Evolutionary conservation across 2,113 vertebrate genomes (phyloP), one percentile per base, ranked within the genome.

Genomic region (Notarius lentiginosus): DNA sequence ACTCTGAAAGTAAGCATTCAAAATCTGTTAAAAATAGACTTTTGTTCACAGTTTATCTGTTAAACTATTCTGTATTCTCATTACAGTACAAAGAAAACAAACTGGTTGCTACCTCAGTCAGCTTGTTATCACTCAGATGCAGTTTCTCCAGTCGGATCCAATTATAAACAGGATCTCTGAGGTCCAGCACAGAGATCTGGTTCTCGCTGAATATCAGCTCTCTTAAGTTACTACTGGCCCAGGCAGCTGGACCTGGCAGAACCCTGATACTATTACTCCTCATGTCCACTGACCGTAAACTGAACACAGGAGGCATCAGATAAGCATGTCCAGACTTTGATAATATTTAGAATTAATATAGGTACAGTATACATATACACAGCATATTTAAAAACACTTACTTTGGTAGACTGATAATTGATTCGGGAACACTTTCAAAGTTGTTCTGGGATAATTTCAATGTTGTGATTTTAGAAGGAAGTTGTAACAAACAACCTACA

Each of bases 121-220:
- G 93, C 83, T 95, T 95, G 94, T 99, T 99, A 91, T 96, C 93
- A 60, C 96, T 95, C 82, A 99, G 94, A 87, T 97, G 96, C 1
- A 99, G 94, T 82, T 99, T 99, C 94, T 99, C 97, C 86, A 99
- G 93, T 58, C 97, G 90, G 90, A 94, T 94, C 98, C 98, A 99
- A 0, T 90, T 93, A 90, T 90, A 90, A 14, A 96, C 91, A 3
- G 96, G 96, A 89, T 96, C 96, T 20, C 94, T 95, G 85, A 99
- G 94, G 88, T 99, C 96, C 91, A 99, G 93, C 49, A 89, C 0
- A 0, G 83, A 88, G 89, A 99, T 98, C 47, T 93, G 90, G 95
- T 99, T 99, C 85, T 97, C 91, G 90, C 95, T 97, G 91, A 99
- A 97, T 79, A 98, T 93, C 63, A 99, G 94, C 91, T 99, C 98